These are phyloP conservation scores for Bubo scandiacus DNA, from an alignment of 2,113 vertebrate genomes.

Conservation along the genomic window DNA sequence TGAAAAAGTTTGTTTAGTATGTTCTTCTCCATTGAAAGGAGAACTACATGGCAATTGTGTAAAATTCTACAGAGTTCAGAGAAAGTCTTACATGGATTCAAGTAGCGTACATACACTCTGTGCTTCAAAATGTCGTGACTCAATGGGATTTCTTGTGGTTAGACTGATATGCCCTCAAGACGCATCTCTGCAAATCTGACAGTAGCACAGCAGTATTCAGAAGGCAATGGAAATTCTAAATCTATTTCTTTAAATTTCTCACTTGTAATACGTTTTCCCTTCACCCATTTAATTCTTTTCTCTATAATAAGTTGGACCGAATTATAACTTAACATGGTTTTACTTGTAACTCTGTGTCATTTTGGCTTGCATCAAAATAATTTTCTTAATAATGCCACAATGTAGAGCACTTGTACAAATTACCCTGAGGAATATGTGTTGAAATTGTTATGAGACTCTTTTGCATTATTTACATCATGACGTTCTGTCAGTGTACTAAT, in stretches of 20 bases:
- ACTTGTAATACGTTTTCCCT: not conserved
- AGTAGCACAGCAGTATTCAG: not conserved
- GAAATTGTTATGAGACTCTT: conserved; percentile 30
- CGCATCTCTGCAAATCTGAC: not conserved
- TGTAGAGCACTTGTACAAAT: not conserved
- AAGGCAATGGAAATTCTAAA: not conserved
- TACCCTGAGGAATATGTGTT: not conserved
- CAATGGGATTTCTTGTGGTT: not conserved
- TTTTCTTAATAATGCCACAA: conserved; percentile 31
- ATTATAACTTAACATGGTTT: not conserved
- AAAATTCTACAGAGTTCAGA: not conserved
- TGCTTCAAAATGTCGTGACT: not conserved
- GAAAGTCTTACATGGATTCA: not conserved
- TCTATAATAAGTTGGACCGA: not conserved
- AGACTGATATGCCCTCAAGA: not conserved
- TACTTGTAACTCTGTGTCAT: not conserved
- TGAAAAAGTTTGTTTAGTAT: not conserved
- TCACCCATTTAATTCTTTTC: not conserved
- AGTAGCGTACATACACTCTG: not conserved
- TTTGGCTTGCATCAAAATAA: conserved; percentile 17
- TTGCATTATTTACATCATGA: conserved; percentile 49
- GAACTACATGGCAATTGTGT: not conserved
- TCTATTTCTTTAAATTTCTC: not conserved
- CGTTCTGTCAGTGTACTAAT: not conserved
- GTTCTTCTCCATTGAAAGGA: not conserved